phyloP scores from a whole-genome alignment of 2,888 invertebrate genomes.

The Tenthredo distinguenda region DNA sequence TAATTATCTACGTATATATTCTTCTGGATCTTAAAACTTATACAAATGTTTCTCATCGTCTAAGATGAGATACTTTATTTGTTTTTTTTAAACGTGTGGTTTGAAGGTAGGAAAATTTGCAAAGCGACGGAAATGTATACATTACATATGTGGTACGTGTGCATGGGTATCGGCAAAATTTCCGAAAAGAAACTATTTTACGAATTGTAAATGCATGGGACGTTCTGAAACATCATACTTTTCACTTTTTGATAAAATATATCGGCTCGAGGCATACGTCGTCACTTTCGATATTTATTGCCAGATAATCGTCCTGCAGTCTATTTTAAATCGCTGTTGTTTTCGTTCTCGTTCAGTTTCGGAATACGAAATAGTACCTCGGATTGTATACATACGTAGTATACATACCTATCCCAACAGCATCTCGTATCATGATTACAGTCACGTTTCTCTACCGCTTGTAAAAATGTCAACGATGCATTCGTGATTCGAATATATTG shows the following conservation, averaged over 20 bases:
- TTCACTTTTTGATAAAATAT: neutral
- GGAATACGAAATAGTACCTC: neutral
- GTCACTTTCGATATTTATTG: neutral
- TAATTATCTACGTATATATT: neutral
- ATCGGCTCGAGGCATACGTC: neutral
- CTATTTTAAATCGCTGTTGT: neutral
- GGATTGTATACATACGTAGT: neutral
- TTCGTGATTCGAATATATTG: conserved; percentile 34
- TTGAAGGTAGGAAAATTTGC: neutral
- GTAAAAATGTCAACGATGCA: conserved; percentile 32
- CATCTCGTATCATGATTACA: neutral
- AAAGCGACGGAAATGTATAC: neutral
- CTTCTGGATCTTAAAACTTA: neutral
- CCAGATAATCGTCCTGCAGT: conserved; percentile 5
- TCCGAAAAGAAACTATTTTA: neutral
- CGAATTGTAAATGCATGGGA: neutral
- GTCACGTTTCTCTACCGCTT: conserved; percentile 26
- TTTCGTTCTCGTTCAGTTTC: neutral
- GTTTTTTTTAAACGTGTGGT: neutral
- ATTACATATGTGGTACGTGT: neutral
- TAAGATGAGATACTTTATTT: neutral
- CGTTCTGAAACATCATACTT: too few species aligned
- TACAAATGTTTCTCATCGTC: conserved; percentile 28
- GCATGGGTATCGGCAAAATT: neutral
- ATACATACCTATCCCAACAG: neutral